phyloP scores from a whole-genome alignment of 2,888 invertebrate genomes.

The Pheosia gnoma region DNA sequence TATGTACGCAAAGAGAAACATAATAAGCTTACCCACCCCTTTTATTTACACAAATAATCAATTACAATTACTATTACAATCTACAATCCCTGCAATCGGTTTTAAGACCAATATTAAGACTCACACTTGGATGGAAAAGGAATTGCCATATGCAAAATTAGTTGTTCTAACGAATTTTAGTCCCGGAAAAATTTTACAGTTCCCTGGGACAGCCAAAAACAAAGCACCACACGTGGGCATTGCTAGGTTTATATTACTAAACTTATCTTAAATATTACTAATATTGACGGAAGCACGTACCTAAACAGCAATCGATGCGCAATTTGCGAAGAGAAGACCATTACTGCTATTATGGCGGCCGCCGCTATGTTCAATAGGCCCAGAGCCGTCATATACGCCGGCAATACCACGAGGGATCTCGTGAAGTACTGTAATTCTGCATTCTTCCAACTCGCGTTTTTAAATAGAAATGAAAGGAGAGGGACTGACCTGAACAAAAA shows the following conservation, averaged over 20 bases:
- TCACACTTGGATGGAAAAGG: no score
- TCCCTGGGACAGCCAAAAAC: no score
- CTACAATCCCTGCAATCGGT: no score
- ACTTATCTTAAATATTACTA: background rate
- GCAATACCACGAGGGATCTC: conserved; percentile 81
- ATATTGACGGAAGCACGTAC: conserved; percentile 57
- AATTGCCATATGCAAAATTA: no score
- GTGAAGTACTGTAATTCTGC: conserved; percentile 69
- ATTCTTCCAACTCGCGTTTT: conserved; percentile 62
- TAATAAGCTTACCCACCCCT: no score
- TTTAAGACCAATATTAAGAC: no score
- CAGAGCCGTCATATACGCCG: conserved; percentile 86
- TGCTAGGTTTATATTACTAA: no score
- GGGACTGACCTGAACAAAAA: conserved; percentile 57
- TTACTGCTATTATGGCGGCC: conserved; percentile 77
- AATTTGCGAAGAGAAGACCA: conserved; percentile 88
- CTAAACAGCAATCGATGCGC: conserved; percentile 87
- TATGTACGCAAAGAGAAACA: no score
- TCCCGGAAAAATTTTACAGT: no score
- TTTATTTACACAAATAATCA: no score
- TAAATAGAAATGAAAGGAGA: conserved; percentile 54
- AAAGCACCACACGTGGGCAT: background rate
- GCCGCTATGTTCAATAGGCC: conserved; percentile 84
- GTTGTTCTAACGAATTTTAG: no score
- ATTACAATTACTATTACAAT: no score